Percentiles rank a stretch among this genome's conserved stretches.
These are phyloP conservation scores for Agapornis canus DNA, from an alignment of 2,797 vertebrate genomes.

Conservation along the genomic window DNA sequence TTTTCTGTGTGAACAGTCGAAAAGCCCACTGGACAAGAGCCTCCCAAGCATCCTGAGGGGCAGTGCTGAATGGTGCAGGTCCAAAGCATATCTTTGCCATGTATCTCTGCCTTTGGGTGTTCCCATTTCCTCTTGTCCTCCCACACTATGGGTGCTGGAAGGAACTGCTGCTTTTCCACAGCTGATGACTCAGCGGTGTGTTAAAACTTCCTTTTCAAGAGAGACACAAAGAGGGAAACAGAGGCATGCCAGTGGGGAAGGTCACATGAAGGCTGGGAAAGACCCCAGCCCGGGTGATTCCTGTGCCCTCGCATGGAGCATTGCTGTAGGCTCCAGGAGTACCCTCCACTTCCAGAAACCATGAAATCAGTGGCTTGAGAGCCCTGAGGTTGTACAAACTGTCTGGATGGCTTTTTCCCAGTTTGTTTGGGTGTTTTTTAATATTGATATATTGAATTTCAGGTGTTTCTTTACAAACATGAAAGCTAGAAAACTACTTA, in stretches of 20 bases:
- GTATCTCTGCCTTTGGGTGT: background rate
- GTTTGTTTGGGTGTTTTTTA: background rate
- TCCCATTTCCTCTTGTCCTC: background rate
- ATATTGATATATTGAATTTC: background rate
- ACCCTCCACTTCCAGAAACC: background rate
- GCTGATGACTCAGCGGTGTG: background rate
- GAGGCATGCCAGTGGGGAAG: background rate
- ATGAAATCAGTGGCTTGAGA: background rate
- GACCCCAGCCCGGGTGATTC: background rate
- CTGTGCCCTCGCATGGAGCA: fast-evolving
- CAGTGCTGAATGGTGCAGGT: background rate
- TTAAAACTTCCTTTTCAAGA: background rate
- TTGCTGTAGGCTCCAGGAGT: background rate
- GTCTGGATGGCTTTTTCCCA: background rate
- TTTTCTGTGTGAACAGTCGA: background rate
- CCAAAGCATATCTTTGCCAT: background rate
- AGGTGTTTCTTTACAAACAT: background rate
- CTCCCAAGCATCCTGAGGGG: background rate
- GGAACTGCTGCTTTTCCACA: background rate
- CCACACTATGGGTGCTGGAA: fast-evolving
- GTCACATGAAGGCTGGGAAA: background rate
- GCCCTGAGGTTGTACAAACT: background rate
- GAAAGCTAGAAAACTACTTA: background rate
- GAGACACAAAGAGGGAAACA: background rate
- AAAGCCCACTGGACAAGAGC: background rate